Evolutionary conservation across 1,140 invertebrate genomes (phyloP).

Genomic region (Schlechtendalia chinensis): DNA sequence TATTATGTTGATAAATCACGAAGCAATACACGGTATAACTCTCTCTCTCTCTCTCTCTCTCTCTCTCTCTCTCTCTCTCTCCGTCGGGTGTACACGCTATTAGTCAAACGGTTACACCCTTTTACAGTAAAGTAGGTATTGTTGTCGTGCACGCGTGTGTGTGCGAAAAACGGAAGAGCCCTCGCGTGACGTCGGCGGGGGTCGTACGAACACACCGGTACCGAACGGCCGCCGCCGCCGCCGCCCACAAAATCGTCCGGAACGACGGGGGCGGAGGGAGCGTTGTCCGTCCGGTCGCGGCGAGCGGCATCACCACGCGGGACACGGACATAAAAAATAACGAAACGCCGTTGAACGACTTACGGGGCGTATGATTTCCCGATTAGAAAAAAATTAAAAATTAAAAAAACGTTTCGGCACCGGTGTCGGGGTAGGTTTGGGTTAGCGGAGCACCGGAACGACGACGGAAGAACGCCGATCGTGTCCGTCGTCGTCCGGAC

Average conservation of each 20-base stretch:
- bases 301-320: too few relatives aligned
- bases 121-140: slow-evolving; percentile 44
- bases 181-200: neutral
- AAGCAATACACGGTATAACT: slow-evolving; percentile 43
- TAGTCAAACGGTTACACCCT: slow-evolving; percentile 49
- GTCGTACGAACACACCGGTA: slow-evolving; percentile 12
- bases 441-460: too few relatives aligned
- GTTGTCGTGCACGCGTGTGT: slow-evolving; percentile 4
- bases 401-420: too few relatives aligned
- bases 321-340: slow-evolving; percentile 25
- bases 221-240: too few relatives aligned
- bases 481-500: too few relatives aligned
- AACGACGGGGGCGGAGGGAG: too few relatives aligned
- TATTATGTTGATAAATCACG: slow-evolving; percentile 42
- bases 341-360: slow-evolving; percentile 34
- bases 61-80: too few relatives aligned
- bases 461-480: too few relatives aligned
- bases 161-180: too few relatives aligned
- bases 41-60: too few relatives aligned
- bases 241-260: slow-evolving; percentile 37
- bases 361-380: neutral
- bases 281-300: neutral
- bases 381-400: too few relatives aligned
- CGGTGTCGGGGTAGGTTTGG: too few relatives aligned
- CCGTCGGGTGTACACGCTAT: slow-evolving; percentile 42